phyloP scores from a whole-genome alignment of 2,888 invertebrate genomes.

The Hartigia nigra region DNA sequence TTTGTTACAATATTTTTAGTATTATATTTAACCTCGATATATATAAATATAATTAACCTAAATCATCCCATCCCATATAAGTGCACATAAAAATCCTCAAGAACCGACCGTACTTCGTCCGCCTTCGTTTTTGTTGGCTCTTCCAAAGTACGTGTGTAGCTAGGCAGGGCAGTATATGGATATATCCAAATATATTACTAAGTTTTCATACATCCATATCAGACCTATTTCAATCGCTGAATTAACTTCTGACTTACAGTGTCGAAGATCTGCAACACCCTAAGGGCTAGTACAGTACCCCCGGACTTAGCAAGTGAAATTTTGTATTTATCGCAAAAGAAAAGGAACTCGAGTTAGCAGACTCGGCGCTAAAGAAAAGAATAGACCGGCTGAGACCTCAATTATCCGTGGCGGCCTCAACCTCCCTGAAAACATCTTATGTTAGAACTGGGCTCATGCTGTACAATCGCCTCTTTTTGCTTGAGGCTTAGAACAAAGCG shows the following conservation, averaged over 20 bases:
- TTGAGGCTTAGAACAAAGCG: constrained; percentile 6
- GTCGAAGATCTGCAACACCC: constrained; percentile 14
- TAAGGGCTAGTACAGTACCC: not conserved
- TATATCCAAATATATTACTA: constrained; percentile 23
- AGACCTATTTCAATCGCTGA: constrained; percentile 30
- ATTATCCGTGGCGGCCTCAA: constrained; percentile 48
- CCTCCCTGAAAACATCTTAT: constrained; percentile 14
- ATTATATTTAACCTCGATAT: not conserved
- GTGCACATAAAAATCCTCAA: not conserved
- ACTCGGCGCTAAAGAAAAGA: constrained; percentile 32
- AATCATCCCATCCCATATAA: not conserved
- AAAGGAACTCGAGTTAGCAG: not conserved
- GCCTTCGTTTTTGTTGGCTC: not conserved
- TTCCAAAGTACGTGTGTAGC: not conserved
- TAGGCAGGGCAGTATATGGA: not conserved
- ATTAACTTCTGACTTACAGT: constrained; percentile 35
- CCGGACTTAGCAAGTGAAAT: not conserved
- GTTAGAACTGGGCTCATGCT: constrained; percentile 30
- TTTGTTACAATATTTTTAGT: not conserved
- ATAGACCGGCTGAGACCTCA: constrained; percentile 44
- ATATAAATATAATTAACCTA: not conserved
- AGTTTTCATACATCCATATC: constrained; percentile 25
- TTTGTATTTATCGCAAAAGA: not conserved
- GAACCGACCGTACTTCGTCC: not conserved
- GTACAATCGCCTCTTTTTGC: constrained; percentile 34